A percentile compares a stretch with the other conserved stretches of the same genome.
These are phyloP conservation scores for Amblyjoppa proteus DNA, from an alignment of 2,888 invertebrate genomes.

Conservation along the genomic window DNA sequence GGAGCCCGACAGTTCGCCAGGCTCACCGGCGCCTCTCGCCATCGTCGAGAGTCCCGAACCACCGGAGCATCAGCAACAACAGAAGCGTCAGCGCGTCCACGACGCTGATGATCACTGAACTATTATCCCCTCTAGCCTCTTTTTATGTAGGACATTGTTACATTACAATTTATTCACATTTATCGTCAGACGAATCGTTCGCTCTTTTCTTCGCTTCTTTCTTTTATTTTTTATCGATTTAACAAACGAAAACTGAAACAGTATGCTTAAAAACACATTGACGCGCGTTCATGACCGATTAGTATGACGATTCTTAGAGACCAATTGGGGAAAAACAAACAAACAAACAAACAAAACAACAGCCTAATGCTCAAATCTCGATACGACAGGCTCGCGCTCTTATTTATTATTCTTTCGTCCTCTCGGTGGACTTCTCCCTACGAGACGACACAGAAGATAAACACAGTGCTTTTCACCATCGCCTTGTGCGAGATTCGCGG, in stretches of 20 bases:
- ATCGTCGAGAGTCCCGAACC: constrained; percentile 84
- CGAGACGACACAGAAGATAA: constrained; percentile 11
- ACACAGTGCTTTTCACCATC: constrained; percentile 35
- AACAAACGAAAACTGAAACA: constrained; percentile 10
- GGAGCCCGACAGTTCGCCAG: constrained; percentile 83
- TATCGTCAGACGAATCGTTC: constrained; percentile 77
- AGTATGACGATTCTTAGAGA: constrained; percentile 15
- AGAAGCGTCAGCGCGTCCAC: constrained; percentile 83
- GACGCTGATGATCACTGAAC: constrained; percentile 84
- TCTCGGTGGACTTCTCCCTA: neutral
- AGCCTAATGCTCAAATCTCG: constrained; percentile 4
- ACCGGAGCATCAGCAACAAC: constrained; percentile 75
- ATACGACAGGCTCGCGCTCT: neutral
- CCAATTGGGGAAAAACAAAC: constrained; percentile 4
- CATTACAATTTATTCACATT: constrained; percentile 77
- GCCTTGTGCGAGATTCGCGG: constrained; percentile 19
- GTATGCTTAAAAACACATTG: constrained; percentile 6
- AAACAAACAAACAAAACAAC: neutral
- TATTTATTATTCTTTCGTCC: neutral
- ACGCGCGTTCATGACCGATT: constrained; percentile 34
- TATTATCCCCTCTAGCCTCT: constrained; percentile 73
- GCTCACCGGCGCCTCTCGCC: constrained; percentile 83
- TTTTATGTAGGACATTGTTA: constrained; percentile 82
- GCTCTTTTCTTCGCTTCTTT: constrained; percentile 72
- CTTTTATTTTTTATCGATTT: constrained; percentile 46